phyloP scores from a whole-genome alignment of 2,888 invertebrate genomes.

The Drosophila mimetica region DNA sequence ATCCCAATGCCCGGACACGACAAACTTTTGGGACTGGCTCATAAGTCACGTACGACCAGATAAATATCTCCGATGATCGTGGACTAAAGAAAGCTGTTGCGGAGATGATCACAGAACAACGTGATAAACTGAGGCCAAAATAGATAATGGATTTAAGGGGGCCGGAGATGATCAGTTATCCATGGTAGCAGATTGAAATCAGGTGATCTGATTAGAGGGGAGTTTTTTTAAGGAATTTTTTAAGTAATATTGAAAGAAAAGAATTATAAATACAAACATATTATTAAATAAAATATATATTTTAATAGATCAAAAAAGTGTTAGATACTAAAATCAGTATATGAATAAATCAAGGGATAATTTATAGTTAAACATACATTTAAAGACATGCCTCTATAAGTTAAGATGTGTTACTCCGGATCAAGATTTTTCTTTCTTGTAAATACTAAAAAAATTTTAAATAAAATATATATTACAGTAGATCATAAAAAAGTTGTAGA shows the following conservation, averaged over 20 bases:
- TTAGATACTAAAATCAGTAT: no score
- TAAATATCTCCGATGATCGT: slow-evolving; percentile 41
- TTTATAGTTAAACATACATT: not conserved
- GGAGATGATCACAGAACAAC: slow-evolving; percentile 19
- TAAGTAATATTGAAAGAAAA: no score
- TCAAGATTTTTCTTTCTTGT: slow-evolving; percentile 5
- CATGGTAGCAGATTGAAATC: not conserved
- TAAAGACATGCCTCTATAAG: not conserved
- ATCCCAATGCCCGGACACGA: slow-evolving; percentile 29
- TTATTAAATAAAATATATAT: no score
- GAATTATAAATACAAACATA: no score
- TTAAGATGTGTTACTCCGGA: not conserved
- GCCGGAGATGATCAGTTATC: slow-evolving; percentile 12
- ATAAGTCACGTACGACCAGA: slow-evolving; percentile 51
- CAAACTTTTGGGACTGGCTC: slow-evolving; percentile 24
- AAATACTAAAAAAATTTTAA: no score
- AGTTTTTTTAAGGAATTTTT: no score
- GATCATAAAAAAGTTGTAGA: no score
- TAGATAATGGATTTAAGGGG: slow-evolving; percentile 18
- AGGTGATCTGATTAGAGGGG: no score
- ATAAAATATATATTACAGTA: no score
- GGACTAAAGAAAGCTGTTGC: slow-evolving; percentile 15
- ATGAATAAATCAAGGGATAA: no score
- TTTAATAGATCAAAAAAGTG: no score
- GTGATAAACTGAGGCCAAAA: slow-evolving; percentile 15